Percentiles rank a stretch among this genome's conserved stretches.
phyloP scores from a whole-genome alignment of 2,113 vertebrate species.

The Hippolais icterina region DNA sequence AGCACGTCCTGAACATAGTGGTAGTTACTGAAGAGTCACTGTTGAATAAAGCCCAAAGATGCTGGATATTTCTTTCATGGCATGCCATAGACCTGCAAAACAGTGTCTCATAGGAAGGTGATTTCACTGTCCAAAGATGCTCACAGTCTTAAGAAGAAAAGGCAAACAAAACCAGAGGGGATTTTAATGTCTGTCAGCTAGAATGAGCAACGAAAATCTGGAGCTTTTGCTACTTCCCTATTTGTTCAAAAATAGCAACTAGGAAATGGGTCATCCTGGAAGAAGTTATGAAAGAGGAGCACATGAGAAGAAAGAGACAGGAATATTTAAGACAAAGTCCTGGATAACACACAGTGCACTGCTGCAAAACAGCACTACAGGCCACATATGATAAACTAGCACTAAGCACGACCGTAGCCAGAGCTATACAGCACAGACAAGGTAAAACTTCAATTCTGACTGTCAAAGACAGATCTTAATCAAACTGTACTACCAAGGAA shows the following conservation, averaged over 20 bases:
- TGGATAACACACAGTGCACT: neutral
- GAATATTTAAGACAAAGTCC: neutral
- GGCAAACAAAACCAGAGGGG: neutral
- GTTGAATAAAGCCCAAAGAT: neutral
- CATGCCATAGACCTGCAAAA: neutral
- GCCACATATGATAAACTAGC: neutral
- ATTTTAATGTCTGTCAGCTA: neutral
- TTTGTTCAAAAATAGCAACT: neutral
- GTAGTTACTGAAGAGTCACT: neutral
- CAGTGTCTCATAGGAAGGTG: neutral
- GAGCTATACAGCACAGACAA: neutral
- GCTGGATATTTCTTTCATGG: neutral
- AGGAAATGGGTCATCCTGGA: neutral
- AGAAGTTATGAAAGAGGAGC: neutral
- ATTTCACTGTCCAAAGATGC: conserved; percentile 9
- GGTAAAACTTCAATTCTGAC: neutral
- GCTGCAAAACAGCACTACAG: neutral
- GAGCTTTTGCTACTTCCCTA: neutral
- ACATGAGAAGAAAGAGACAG: neutral
- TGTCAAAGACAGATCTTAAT: neutral
- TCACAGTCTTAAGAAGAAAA: neutral
- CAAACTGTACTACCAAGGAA: neutral
- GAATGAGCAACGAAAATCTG: neutral
- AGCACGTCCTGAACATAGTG: neutral
- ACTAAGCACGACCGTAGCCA: neutral